Percentiles rank a stretch among this genome's conserved stretches.
These are phyloP conservation scores for Athalia cordata DNA, from an alignment of 2,888 invertebrate species.

Conservation along the genomic window DNA sequence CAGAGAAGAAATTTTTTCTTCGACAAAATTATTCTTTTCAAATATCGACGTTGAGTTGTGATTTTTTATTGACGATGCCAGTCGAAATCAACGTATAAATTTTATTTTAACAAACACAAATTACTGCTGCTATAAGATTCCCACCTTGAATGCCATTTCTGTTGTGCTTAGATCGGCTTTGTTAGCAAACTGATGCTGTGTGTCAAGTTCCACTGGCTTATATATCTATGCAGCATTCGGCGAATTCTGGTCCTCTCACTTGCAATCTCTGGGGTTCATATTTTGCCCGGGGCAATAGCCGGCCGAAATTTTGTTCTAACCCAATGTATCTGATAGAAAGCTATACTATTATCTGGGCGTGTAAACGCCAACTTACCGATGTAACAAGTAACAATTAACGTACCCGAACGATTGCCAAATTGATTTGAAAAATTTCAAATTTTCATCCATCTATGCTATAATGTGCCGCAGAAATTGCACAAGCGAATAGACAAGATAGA, in stretches of 20 bases:
- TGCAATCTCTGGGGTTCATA: slow-evolving; percentile 22
- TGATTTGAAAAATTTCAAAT: too few species aligned
- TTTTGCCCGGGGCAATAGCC: slow-evolving; percentile 16
- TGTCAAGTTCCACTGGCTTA: slow-evolving; percentile 43
- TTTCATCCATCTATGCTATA: too few species aligned
- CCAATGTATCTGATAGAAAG: slow-evolving; percentile 38
- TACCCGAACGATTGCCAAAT: background rate
- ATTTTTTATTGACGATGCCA: too few species aligned
- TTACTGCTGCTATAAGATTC: background rate
- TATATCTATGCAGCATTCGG: slow-evolving; percentile 41
- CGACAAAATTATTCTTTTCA: too few species aligned
- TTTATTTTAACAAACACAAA: too few species aligned
- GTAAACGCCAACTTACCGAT: background rate
- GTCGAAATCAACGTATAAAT: too few species aligned
- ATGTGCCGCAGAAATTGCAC: too few species aligned
- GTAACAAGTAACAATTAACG: background rate
- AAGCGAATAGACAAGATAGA: too few species aligned
- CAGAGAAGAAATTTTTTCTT: too few species aligned
- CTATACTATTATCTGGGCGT: background rate
- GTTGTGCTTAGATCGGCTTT: slow-evolving; percentile 50
- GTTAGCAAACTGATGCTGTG: slow-evolving; percentile 56
- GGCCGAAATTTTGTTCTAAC: slow-evolving; percentile 36
- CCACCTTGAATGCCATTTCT: slow-evolving; percentile 69
- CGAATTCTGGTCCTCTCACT: slow-evolving; percentile 37
- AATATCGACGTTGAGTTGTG: too few species aligned